These are phyloP conservation scores for Tachysurus fulvidraco DNA, from an alignment of 2,113 vertebrate genomes.

Conservation along the genomic window DNA sequence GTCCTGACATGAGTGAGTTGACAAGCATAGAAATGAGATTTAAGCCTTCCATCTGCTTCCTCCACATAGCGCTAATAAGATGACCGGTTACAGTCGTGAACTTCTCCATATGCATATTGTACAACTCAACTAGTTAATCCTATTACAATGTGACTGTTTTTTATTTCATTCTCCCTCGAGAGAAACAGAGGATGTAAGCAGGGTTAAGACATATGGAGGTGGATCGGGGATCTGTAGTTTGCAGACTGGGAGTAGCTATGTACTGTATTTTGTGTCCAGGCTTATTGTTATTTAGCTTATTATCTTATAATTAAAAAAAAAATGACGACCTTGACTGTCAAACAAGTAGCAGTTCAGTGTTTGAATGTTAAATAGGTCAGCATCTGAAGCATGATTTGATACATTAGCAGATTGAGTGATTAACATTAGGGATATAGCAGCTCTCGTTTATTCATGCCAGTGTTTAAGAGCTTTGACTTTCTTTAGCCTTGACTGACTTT, in stretches of 20 bases:
- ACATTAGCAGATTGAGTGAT: slow-evolving; percentile 35
- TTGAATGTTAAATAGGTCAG: slow-evolving; percentile 58
- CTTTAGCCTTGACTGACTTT: background rate
- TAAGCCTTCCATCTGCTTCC: slow-evolving; percentile 45
- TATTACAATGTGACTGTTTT: slow-evolving; percentile 53
- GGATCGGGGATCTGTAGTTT: slow-evolving; percentile 55
- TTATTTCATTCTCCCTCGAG: background rate
- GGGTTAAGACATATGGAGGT: slow-evolving; percentile 32
- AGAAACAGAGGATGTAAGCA: background rate
- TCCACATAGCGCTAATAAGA: slow-evolving; percentile 30
- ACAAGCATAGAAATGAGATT: slow-evolving; percentile 64
- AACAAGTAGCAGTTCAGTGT: slow-evolving; percentile 40
- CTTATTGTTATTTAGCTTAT: slow-evolving; percentile 21
- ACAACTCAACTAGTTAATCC: slow-evolving; percentile 53
- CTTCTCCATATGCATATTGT: slow-evolving; percentile 29
- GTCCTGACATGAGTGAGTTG: slow-evolving; percentile 42
- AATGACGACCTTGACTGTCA: slow-evolving; percentile 42
- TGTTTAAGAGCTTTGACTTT: background rate
- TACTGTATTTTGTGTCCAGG: slow-evolving; percentile 37
- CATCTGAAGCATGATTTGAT: slow-evolving; percentile 48
- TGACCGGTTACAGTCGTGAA: slow-evolving; percentile 29
- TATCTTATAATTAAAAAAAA: slow-evolving; percentile 25
- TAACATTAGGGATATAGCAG: slow-evolving; percentile 9
- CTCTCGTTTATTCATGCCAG: slow-evolving; percentile 19
- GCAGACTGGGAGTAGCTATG: slow-evolving; percentile 44